phyloP scores from a whole-genome alignment of 2,888 invertebrate genomes.

The Agrilus mali region DNA sequence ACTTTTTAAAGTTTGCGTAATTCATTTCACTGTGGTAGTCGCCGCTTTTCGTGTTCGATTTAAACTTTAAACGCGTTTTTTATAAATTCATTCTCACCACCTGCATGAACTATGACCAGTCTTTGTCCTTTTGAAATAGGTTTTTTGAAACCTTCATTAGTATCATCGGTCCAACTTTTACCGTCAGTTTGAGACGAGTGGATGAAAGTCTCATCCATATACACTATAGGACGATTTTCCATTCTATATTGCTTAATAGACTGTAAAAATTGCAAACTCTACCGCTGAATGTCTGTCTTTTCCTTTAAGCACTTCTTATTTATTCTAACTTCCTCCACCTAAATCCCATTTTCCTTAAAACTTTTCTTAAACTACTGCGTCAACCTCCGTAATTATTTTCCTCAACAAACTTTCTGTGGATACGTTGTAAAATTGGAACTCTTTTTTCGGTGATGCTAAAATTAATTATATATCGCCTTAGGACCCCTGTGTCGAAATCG shows the following conservation, averaged over 20 bases:
- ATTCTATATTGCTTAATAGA: constrained; percentile 7
- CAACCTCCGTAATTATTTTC: constrained; percentile 7
- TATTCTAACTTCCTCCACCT: constrained; percentile 7
- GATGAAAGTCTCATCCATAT: too few species aligned
- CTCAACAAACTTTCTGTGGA: constrained; percentile 5
- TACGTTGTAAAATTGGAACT: constrained; percentile 4
- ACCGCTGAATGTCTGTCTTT: constrained; percentile 4
- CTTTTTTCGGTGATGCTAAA: constrained; percentile 3
- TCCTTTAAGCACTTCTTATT: constrained; percentile 9
- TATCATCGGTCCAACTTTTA: not conserved
- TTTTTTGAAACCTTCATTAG: not conserved
- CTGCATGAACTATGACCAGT: too few species aligned
- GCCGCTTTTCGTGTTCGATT: too few species aligned
- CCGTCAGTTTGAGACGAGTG: constrained; percentile 1
- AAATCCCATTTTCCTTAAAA: constrained; percentile 6
- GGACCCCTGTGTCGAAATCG: constrained; percentile 6
- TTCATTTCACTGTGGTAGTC: too few species aligned
- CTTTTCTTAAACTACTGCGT: constrained; percentile 2
- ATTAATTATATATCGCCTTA: constrained; percentile 7
- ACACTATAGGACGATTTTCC: constrained; percentile 10
- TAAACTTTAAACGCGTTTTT: too few species aligned
- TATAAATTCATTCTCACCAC: constrained; percentile 6
- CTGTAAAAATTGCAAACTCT: constrained; percentile 5
- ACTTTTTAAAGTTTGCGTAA: constrained; percentile 2
- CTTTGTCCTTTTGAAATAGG: constrained; percentile 15